Evolutionary conservation across 2,797 vertebrate genomes (phyloP).

Genomic region (Nyctibius grandis): DNA sequence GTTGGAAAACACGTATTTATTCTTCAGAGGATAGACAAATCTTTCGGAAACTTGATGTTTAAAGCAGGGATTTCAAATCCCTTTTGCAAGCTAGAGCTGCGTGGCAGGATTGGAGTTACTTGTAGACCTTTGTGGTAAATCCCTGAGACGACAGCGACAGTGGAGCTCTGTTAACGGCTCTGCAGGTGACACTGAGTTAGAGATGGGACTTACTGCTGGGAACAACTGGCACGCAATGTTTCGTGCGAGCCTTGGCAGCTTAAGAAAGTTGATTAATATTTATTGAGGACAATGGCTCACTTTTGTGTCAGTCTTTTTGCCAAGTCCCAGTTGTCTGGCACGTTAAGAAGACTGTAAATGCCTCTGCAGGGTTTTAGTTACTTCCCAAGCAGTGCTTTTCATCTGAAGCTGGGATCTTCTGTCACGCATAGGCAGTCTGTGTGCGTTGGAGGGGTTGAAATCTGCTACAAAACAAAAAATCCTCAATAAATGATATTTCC

Average conservation of each 20-base stretch:
- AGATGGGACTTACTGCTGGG: not conserved
- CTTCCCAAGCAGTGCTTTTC: not conserved
- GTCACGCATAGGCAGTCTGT: not conserved
- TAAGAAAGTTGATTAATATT: not conserved
- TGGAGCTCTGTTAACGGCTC: not conserved
- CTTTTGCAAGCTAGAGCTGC: not conserved
- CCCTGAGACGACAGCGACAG: not conserved
- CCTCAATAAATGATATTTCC: not conserved
- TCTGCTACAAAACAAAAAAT: not conserved
- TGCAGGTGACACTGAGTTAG: not conserved
- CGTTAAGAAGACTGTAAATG: not conserved
- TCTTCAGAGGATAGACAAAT: not conserved
- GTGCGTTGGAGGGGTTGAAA: not conserved
- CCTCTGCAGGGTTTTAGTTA: not conserved
- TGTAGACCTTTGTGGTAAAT: not conserved
- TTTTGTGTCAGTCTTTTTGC: not conserved
- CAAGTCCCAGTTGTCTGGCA: not conserved
- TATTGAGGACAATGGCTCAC: not conserved
- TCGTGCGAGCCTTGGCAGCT: not conserved
- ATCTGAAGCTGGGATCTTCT: not conserved
- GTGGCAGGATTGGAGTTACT: not conserved
- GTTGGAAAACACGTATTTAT: not conserved
- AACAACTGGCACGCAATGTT: not conserved
- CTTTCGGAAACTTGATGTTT: not conserved
- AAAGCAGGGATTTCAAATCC: not conserved